Percentiles rank a stretch among this genome's conserved stretches.
Evolutionary conservation across 2,113 vertebrate species (phyloP).

Genomic region (Pavo muticus): DNA sequence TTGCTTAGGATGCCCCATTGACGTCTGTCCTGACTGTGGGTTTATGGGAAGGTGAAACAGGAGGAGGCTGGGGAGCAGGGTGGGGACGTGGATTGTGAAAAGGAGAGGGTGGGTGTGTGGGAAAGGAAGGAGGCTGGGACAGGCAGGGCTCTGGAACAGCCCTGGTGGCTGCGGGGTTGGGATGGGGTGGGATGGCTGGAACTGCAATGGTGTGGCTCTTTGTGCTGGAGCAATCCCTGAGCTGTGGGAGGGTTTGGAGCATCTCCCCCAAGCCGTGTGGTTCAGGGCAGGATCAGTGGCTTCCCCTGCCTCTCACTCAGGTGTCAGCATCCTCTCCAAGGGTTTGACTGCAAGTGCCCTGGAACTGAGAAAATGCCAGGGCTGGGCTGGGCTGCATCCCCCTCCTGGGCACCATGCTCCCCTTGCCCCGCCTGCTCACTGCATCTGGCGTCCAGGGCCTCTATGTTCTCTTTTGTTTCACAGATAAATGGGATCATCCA

Average conservation of each 20-base stretch:
- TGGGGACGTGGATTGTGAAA: accelerated
- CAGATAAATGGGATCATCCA: background rate
- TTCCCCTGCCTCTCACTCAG: background rate
- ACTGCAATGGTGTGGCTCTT: background rate
- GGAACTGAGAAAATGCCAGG: accelerated
- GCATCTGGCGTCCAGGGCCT: background rate
- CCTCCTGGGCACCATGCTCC: background rate
- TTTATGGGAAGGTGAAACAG: background rate
- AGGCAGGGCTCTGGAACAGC: background rate
- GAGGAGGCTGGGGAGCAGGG: background rate
- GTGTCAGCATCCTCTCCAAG: background rate
- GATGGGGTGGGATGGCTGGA: background rate
- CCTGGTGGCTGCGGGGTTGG: background rate
- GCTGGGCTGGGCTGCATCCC: background rate
- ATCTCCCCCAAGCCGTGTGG: background rate
- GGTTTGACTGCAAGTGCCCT: background rate
- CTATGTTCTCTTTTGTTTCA: background rate
- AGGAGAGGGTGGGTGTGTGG: background rate
- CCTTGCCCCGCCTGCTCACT: background rate
- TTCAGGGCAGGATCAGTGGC: accelerated
- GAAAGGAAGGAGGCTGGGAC: background rate
- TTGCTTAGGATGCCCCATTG: accelerated
- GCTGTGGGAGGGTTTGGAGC: background rate
- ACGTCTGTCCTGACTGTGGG: background rate
- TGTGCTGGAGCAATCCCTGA: accelerated